Evolutionary conservation across 2,888 invertebrate species (phyloP).

Genomic region (Acanthosepion lycidas): DNA sequence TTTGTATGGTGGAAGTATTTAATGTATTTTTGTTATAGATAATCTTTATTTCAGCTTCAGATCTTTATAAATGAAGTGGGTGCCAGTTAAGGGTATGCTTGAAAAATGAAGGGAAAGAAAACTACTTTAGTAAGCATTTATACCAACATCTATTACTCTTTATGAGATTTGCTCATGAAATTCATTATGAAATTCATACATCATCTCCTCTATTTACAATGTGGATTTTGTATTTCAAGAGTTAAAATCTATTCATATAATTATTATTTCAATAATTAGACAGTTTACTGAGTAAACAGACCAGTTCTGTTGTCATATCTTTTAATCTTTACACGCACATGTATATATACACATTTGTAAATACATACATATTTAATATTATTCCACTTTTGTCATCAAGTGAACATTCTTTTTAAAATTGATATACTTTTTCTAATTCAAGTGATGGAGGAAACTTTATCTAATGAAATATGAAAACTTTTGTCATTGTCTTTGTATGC

Average conservation of each 20-base stretch:
- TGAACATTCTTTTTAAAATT: background rate
- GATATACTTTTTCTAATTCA: background rate
- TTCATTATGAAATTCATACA: background rate
- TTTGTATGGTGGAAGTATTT: background rate
- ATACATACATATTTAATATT: background rate
- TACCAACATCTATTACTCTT: background rate
- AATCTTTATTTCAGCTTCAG: background rate
- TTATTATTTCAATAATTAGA: background rate
- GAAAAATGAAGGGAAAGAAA: background rate
- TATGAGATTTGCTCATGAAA: background rate
- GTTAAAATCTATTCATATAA: background rate
- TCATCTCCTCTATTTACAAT: background rate
- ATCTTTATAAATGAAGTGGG: background rate
- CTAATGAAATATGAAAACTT: background rate
- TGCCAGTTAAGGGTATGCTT: too few species aligned
- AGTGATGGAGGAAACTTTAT: background rate
- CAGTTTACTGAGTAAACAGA: background rate
- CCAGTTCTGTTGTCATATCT: background rate
- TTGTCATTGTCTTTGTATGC: background rate
- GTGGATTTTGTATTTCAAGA: background rate
- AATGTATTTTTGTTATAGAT: background rate
- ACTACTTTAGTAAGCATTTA: constrained; percentile 18
- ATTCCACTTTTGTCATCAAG: background rate
- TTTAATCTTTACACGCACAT: background rate
- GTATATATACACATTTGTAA: background rate